Evolutionary conservation across 2,888 invertebrate genomes (phyloP), one percentile per base, ranked within the genome.

Genomic region (Ypsolopha sequella): DNA sequence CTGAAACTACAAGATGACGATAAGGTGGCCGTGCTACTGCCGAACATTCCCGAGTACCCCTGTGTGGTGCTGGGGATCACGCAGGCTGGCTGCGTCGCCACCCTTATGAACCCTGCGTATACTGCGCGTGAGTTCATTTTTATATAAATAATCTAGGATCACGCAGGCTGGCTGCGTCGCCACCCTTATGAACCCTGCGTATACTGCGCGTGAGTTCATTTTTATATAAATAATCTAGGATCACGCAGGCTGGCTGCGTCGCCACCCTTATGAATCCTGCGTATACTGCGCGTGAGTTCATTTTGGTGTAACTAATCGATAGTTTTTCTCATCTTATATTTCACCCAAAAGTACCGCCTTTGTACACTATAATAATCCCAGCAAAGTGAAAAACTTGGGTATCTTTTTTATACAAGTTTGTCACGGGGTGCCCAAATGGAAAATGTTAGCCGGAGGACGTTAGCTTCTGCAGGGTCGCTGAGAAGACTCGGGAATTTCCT

Each of bases 31-130:
- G 60, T 95, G 8, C 86, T 92, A n/a, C 65, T 94, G 56, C 93
- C 94, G 1, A 95, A 95, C 68, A 62, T 91, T 11, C 94, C 94
- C 0, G 95, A 95, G 72, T 92, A 90, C 63, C 89, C 91, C 0
- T 88, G 92, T 43, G 87, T 89, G 0, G 66, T 89, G 10, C 65
- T 93, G 52, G 94, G 93, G 0, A 76, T 89, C 2, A 62, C 92
- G 41, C 91, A 92, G 62, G 93, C 93, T 41, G 93, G 92, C 0
- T 76, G 93, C 35, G 66, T 90, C 24, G 88, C 91, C 13, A 92
- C 93, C 35, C 90, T 92, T 14, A 87, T 93, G 56, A 95, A 94
- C 77, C 93, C 93, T 0, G 70, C 87, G 41, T 84, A 84, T 56
- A 81, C 78, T 35, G 61, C 75, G 34, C 58, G 85, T 84, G 52